These are phyloP conservation scores for Melipona quadrifasciata DNA, from an alignment of 1,140 invertebrate genomes.

Conservation along the genomic window DNA sequence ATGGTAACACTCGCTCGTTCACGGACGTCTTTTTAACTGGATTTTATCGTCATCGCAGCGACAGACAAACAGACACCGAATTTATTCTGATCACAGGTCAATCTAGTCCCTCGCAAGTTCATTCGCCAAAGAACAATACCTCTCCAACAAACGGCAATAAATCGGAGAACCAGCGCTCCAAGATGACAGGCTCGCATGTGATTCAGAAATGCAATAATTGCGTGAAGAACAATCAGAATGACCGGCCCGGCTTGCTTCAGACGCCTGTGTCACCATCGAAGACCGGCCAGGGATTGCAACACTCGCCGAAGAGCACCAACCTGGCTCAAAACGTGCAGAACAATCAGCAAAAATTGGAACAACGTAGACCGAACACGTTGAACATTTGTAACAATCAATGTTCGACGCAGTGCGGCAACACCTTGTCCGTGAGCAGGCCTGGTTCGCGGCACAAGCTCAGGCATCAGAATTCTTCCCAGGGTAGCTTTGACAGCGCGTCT, in stretches of 20 bases:
- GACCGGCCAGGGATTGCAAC: constrained; percentile 73
- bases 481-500: constrained; percentile 84
- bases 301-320: constrained; percentile 77
- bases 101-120: constrained; percentile 77
- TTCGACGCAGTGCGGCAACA: constrained; percentile 81
- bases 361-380: constrained; percentile 73
- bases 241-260: constrained; percentile 74
- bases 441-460: constrained; percentile 82
- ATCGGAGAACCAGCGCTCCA: constrained; percentile 70
- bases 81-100: constrained; percentile 63
- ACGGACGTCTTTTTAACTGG: not conserved
- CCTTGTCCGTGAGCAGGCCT: constrained; percentile 78
- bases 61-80: not conserved
- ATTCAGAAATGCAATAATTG: constrained; percentile 78
- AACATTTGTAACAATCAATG: constrained; percentile 81
- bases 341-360: constrained; percentile 75
- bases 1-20: constrained; percentile 63
- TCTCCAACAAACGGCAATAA: constrained; percentile 73
- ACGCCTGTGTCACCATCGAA: constrained; percentile 77
- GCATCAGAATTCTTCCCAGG: constrained; percentile 85
- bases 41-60: not conserved
- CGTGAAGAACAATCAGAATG: constrained; percentile 78
- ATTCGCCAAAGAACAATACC: constrained; percentile 71
- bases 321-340: constrained; percentile 71
- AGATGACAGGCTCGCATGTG: constrained; percentile 61